Evolutionary conservation across 2,113 vertebrate species (phyloP), one percentile per base, ranked within the genome.

Genomic region (Oryzias melastigma): DNA sequence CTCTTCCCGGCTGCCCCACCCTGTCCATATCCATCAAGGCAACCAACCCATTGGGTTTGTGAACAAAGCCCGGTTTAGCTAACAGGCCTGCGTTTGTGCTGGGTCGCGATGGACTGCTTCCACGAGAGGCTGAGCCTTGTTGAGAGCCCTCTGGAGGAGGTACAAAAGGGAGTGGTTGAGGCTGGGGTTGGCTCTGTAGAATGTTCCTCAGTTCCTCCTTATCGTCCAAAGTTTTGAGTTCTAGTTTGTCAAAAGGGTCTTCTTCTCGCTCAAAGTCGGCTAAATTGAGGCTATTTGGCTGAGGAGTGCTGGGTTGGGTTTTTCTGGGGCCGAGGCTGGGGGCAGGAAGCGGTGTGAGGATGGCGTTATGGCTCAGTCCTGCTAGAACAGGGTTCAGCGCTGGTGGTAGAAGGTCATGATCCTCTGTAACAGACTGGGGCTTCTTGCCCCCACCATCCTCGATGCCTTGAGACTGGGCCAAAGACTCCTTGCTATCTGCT

Each of bases 181-280:
- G 74, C 49, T 88, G 89, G 0, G 89, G 84, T 66, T 96, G 94
- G 71, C 93, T 89, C 80, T 95, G 93, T 43, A 99, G 92, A 71
- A 99, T 99, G 82, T 81, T 96, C 69, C 93, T 93, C 60, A 99
- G 91, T 77, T 99, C 97, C 44, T 98, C 95, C 70, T 90, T 95
- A 77, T 99, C 97, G n/a, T 99, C 84, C 0, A 99, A 91, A 17
- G 96, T 98, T 91, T 99, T 99, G 76, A 98, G 91, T 79, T 99
- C 96, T 64, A 99, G 84, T 83, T 98, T 99, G 87, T 98, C 94
- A 77, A 99, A 99, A 0, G 94, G 97, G 77, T 98, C 96, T 80
- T 99, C 96, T 85, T 99, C 97, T 41, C 96, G 93, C 90, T 99
- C 97, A 61, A 99, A 99, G 81, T 99, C 97, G 45, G 96, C 95